A percentile compares a stretch with the other conserved stretches of the same genome.
Conservation (phyloP, 1,140 invertebrate genomes). For the Sitobion miscanthi region DNA sequence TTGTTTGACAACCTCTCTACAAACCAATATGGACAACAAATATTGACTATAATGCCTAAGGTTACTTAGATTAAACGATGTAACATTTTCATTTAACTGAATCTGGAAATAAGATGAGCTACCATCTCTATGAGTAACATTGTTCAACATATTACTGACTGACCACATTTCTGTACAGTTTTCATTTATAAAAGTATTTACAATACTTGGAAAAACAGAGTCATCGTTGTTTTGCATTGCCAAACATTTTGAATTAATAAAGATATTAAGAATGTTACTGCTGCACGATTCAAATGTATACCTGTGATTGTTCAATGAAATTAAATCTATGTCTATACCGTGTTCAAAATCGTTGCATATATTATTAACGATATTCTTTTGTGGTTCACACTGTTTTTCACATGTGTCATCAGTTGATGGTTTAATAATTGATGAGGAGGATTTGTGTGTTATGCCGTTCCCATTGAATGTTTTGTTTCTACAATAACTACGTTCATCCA, state of each 20-base stretch:
- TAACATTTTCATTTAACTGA: constrained; percentile 54
- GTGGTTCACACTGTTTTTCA: constrained; percentile 29
- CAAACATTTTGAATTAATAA: constrained; percentile 26
- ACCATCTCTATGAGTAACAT: background rate
- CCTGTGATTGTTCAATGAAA: background rate
- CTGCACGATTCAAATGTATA: constrained; percentile 35
- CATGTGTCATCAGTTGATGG: background rate
- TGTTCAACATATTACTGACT: background rate
- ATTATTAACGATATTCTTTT: background rate
- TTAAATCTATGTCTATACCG: background rate
- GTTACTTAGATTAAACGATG: constrained; percentile 66
- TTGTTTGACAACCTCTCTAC: constrained; percentile 67
- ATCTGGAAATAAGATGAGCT: background rate
- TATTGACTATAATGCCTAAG: constrained; percentile 77
- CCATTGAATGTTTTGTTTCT: constrained; percentile 34
- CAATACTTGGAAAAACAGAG: background rate
- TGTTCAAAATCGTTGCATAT: constrained; percentile 46
- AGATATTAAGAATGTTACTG: constrained; percentile 9
- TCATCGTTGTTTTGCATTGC: constrained; percentile 26
- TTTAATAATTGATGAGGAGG: background rate
- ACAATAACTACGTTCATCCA: constrained; percentile 59
- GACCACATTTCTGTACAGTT: constrained; percentile 41
- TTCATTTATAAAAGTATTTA: constrained; percentile 11
- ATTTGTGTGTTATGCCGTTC: background rate
- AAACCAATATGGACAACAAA: constrained; percentile 74